Evolutionary conservation across 2,888 invertebrate genomes (phyloP), one percentile per base, ranked within the genome.

Genomic region (Achlya flavicornis): DNA sequence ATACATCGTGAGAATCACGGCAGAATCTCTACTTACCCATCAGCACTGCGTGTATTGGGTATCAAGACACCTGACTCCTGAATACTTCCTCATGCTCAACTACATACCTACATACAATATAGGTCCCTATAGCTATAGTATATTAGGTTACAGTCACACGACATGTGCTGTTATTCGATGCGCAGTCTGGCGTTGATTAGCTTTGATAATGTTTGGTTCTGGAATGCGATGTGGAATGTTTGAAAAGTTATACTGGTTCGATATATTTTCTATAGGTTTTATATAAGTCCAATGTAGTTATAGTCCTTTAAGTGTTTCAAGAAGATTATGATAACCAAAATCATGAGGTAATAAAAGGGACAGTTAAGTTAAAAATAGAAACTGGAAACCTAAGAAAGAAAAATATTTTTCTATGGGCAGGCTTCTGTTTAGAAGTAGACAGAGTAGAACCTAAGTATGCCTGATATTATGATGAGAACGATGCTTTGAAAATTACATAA

Each of bases 1-100:
- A 60, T 59, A 19, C 41, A 12, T 41, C 60, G 60, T 60, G 43
- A 43, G 60, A 60, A 60, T 26, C 19, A 4, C 14, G 5, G 53
- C 10, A n/a, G 7, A 53, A 19, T 19, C 41, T 60, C 60, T 26
- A 2, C 60, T 41, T 60, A 60, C 60, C 19, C 19, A 46, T 46
- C 46, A 46, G 1, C n/a, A 46, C 10, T 19, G 53, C 60, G 35
- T 60, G 60, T 60, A 60, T 60, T 60, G 60, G 60, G 26, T 60
- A 26, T 41, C 60, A 60, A 60, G 60, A 41, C 41, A 60, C 60
- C 41, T 41, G 35, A 60, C 43, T 35, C 35, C 7, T 35, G 35
- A 35, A 35, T 26, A 26, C 26, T 26, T 26, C 26, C 26, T 26
- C 26, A 26, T 26, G 19, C 59, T 12, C 12, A 41, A 10, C 35